These are phyloP conservation scores for Brotula barbata DNA, from an alignment of 2,797 vertebrate species.

Conservation along the genomic window DNA sequence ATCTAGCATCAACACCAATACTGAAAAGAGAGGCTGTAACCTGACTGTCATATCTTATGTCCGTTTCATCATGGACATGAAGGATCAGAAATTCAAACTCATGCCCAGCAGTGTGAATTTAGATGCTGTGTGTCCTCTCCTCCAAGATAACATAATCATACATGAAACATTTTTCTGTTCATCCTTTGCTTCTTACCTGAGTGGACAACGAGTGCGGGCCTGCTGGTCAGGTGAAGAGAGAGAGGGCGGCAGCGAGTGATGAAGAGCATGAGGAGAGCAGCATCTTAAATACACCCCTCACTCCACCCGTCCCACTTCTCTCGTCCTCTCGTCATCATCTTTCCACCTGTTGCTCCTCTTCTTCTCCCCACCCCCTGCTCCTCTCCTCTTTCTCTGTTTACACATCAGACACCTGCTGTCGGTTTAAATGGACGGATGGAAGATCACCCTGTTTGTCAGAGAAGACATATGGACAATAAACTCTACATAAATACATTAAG, in stretches of 20 bases:
- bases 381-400: constrained; percentile 62
- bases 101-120: too few relatives aligned
- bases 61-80: background rate
- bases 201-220: constrained; percentile 44
- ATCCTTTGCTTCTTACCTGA: constrained; percentile 73
- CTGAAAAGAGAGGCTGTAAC: constrained; percentile 46
- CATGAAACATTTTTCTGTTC: constrained; percentile 12
- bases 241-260: constrained; percentile 50
- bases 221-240: constrained; percentile 47
- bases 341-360: constrained; percentile 56
- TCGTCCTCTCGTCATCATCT: constrained; percentile 36
- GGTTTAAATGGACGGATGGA: constrained; percentile 15
- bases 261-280: constrained; percentile 42
- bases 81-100: background rate
- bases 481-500: constrained; percentile 24
- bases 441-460: constrained; percentile 22
- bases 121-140: too few relatives aligned
- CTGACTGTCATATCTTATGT: constrained; percentile 17
- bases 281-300: constrained; percentile 78
- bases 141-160: too few relatives aligned
- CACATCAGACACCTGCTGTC: constrained; percentile 60
- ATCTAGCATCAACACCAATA: constrained; percentile 47
- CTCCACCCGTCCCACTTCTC: constrained; percentile 64
- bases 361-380: constrained; percentile 11
- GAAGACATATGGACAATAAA: constrained; percentile 23